Evolutionary conservation across 2,888 invertebrate species (phyloP).

Genomic region (Lymantria dispar): DNA sequence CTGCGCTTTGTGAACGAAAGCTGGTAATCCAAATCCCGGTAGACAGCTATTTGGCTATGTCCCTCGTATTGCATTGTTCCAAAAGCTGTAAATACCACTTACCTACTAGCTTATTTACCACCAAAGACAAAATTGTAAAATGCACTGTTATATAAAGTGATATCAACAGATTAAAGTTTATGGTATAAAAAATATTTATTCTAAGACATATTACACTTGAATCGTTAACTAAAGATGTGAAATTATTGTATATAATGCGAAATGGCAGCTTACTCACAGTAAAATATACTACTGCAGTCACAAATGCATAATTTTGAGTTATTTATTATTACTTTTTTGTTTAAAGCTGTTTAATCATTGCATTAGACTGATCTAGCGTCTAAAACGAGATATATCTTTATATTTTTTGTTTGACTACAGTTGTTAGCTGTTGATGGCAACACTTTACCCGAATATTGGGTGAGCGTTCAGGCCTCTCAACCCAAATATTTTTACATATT

Average conservation of each 20-base stretch:
- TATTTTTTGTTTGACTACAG: background rate
- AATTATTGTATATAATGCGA: conserved; percentile 31
- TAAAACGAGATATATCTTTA: conserved; percentile 38
- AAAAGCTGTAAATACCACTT: too few relatives aligned
- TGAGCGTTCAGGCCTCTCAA: too few relatives aligned
- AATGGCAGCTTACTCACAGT: conserved; percentile 37
- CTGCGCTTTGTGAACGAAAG: too few relatives aligned
- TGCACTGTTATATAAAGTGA: too few relatives aligned
- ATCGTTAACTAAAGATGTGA: background rate
- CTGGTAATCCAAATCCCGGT: too few relatives aligned
- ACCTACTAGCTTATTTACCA: too few relatives aligned
- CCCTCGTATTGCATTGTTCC: too few relatives aligned
- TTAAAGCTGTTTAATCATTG: conserved; percentile 62
- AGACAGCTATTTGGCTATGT: too few relatives aligned
- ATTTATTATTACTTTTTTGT: conserved; percentile 31
- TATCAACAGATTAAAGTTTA: background rate
- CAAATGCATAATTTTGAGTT: conserved; percentile 42
- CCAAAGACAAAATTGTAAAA: too few relatives aligned
- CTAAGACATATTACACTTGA: conserved; percentile 13
- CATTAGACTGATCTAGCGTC: conserved; percentile 73
- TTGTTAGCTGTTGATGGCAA: too few relatives aligned
- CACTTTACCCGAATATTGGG: too few relatives aligned
- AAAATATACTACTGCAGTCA: conserved; percentile 35
- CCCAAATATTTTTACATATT: conserved; percentile 34
- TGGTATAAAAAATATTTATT: background rate